Evolutionary conservation across 2,797 vertebrate species (phyloP), one percentile per base, ranked within the genome.

Genomic region (Melanotaenia boesemani): DNA sequence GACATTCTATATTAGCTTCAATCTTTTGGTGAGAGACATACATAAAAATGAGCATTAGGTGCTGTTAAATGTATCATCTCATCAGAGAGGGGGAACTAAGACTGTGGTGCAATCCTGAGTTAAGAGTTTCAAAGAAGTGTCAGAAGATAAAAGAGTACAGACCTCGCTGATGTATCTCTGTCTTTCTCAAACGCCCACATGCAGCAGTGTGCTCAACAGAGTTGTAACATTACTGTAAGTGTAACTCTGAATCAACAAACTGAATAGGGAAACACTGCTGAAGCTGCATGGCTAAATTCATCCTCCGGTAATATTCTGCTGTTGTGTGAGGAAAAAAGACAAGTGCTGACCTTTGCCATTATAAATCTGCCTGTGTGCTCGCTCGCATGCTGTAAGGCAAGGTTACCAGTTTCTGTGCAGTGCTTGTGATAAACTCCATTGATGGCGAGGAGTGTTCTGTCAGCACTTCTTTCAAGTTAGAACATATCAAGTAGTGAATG

Each of bases 281-380:
- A 77, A 86, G 72, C 65, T 73, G 80, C 76, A 76, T 26, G 74
- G 82, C 72, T 81, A 81, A 86, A 89, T 74, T 76, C 77, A 77
- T 82, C 83, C 87, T 72, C 48, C 48, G 61, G 89, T 85, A 79
- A 89, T 79, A 83, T 79, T 80, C 70, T 41, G 63, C 74, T 34
- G 59, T 81, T 90, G 80, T 87, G 77, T 79, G 79, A 74, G 73
- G 83, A 78, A 80, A 81, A 79, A 85, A 79, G 80, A 86, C 75
- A 90, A 88, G 87, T 89, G 89, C 90, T 89, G 90, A 94, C 90
- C 92, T 89, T 91, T 90, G 92, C 87, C 88, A 89, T 91, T 87
- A 87, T 90, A 92, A 92, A 93, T 93, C 64, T 91, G 88, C 91
- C 78, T 79, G 79, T 72, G 67, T 88, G 85, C 86, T 70, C 24